Base-by-base conservation (phyloP, 2,888 invertebrate genomes). In the Ceramica pisi region DNA sequence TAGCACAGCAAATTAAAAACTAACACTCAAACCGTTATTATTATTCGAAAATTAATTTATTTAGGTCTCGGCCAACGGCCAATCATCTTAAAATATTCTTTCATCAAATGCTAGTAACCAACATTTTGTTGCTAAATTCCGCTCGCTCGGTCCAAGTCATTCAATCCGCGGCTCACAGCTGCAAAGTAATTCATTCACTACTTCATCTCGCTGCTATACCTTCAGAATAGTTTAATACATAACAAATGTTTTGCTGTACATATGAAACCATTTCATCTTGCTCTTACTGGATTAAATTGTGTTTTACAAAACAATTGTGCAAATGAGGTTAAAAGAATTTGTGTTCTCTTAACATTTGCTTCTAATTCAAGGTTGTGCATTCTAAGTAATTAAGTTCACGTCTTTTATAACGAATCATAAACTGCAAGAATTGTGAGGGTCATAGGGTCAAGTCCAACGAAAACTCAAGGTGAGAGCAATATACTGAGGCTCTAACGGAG, bases 151-250 rank as follows among this genome's bases (percentile, higher is more conserved):
- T 19, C 19, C 60, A 73, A 71, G 68, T 61, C 71, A 67, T 81
- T 74, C 74, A 72, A 48, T 75, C 65, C 51, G 2, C 71, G 56
- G 73, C 57, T 67, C 56, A 10, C 67, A 60, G 74, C 60, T 66
- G 61, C 72, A 63, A 74, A 56, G 69, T 71, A 78, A 76, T 84
- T 82, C 72, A 84, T 75, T 68, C 81, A 57, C 55, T 70, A 63
- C 38, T 67, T 61, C 73, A 79, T 81, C 80, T 80, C 67, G 59
- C 46, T 68, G 59, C 68, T 70, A 44, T 74, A 44, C 56, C 67
- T 78, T 74, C 57, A 50, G 70, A 74, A 80, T 74, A 72, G 75
- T 79, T 80, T 80, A 75, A 75, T 71, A 79, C 76, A 80, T 71
- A 79, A 80, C 63, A 81, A 80, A 80, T 80, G 72, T 66, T 76